Conservation (phyloP, 2,113 vertebrate species). For the Zosterops hypoxanthus region DNA sequence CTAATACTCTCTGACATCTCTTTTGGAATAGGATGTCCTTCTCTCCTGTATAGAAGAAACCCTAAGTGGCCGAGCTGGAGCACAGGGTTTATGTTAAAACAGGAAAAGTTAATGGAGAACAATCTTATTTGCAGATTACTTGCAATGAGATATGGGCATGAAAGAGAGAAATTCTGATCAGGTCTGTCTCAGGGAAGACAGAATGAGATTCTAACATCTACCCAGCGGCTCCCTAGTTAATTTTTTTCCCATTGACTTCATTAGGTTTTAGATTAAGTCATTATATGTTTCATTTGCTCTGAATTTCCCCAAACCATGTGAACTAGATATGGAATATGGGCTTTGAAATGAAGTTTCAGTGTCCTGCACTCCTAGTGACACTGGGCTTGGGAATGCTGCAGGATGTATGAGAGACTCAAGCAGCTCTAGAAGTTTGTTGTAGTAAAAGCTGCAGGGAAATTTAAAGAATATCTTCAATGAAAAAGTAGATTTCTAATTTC, state of each 20-base stretch:
- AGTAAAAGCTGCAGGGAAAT: not conserved
- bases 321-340: not conserved
- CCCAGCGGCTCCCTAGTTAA: not conserved
- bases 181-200: not conserved
- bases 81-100: not conserved
- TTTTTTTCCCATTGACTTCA: not conserved
- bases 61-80: not conserved
- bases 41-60: not conserved
- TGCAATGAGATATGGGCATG: not conserved
- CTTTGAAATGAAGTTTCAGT: not conserved
- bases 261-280: not conserved
- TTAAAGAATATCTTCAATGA: not conserved
- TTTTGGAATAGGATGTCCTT: not conserved
- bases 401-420: not conserved
- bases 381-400: not conserved
- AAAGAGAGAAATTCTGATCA: not conserved
- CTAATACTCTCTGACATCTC: not conserved
- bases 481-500: not conserved
- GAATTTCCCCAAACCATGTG: not conserved
- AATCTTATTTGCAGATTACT: not conserved
- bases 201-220: not conserved
- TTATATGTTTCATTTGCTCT: not conserved
- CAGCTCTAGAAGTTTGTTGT: not conserved
- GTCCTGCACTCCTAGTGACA: not conserved
- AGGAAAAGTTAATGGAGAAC: not conserved